Evolutionary conservation across 2,113 vertebrate genomes (phyloP).

Genomic region (Paramormyrops kingsleyae): DNA sequence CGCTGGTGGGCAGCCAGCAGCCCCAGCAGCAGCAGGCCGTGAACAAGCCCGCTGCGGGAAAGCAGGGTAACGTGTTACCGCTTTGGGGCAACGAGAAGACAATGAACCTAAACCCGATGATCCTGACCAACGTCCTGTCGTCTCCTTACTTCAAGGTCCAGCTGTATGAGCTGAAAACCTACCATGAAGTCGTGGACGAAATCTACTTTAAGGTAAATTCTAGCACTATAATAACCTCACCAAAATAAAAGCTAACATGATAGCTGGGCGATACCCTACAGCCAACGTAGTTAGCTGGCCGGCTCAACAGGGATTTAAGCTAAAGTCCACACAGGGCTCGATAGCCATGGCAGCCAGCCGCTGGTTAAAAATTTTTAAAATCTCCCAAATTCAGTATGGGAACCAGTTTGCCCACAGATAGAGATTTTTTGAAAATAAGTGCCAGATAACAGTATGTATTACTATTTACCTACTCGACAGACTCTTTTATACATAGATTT

Average conservation of each 20-base stretch:
- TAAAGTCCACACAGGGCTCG: neutral
- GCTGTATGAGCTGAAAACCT: constrained; percentile 96
- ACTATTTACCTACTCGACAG: neutral
- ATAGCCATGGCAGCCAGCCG: neutral
- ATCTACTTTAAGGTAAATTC: constrained; percentile 93
- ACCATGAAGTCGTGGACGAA: constrained; percentile 98
- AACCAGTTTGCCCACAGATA: neutral
- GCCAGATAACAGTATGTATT: neutral
- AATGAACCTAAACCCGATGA: constrained; percentile 99
- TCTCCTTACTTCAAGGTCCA: constrained; percentile 98
- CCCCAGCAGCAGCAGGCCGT: constrained; percentile 65
- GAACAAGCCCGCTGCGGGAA: constrained; percentile 78
- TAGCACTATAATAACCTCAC: neutral
- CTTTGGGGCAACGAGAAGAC: constrained; percentile 99
- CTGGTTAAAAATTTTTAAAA: neutral
- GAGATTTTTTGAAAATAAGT: neutral
- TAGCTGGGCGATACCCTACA: neutral
- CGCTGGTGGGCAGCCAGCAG: constrained; percentile 53
- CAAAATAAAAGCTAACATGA: neutral
- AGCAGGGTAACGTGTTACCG: constrained; percentile 90
- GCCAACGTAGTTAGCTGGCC: neutral
- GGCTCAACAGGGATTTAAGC: neutral
- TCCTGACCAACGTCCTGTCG: constrained; percentile 94
- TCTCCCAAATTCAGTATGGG: neutral
- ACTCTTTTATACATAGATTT: neutral